Evolutionary conservation across 2,888 invertebrate species (phyloP), one percentile per base, ranked within the genome.

Genomic region (Cheilosia impressa): DNA sequence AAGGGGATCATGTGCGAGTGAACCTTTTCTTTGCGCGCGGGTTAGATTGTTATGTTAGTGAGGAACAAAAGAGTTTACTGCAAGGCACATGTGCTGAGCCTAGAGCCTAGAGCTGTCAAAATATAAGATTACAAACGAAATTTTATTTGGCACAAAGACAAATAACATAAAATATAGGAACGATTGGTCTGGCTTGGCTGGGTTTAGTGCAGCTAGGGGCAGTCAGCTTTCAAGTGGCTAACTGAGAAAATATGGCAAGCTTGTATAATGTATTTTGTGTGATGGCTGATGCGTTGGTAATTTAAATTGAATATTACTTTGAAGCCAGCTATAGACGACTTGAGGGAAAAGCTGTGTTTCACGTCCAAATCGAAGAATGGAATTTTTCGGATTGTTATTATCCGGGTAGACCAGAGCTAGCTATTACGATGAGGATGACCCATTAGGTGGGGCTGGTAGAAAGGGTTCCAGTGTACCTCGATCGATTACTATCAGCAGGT

Each of bases 81-180:
- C 10, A 5, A 45, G 31, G 13, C n/a, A 38, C 41, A 65, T 38
- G 15, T n/a, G 4, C 17, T 50, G 45, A 38, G 52, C 47, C 19
- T 27, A 6, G 38, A 50, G 55, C 55, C 45, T 65, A 27, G 50
- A 50, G 62, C 72, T 47, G 77, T 83, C 82, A 77, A 83, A 83
- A 83, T 83, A 72, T 77, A 82, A 72, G 77, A 82, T 82, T 82
- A 77, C 66, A 66, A 34, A 78, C 27, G 41, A 19, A 77, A 71
- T 77, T 82, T 71, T 55, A 71, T 71, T 83, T 78, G 66, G 71
- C 76, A 62, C 65, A 68, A 68, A 72, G 65, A 19, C 52, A 72
- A 71, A 72, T 65, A 79, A 47, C 55, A 57, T 68, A 71, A 68
- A 69, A 69, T 57, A 65, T 72, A 17, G 24, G 41, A 24, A 24